phyloP scores from a whole-genome alignment of 2,797 vertebrate species.

The Pseudochromis fuscus region DNA sequence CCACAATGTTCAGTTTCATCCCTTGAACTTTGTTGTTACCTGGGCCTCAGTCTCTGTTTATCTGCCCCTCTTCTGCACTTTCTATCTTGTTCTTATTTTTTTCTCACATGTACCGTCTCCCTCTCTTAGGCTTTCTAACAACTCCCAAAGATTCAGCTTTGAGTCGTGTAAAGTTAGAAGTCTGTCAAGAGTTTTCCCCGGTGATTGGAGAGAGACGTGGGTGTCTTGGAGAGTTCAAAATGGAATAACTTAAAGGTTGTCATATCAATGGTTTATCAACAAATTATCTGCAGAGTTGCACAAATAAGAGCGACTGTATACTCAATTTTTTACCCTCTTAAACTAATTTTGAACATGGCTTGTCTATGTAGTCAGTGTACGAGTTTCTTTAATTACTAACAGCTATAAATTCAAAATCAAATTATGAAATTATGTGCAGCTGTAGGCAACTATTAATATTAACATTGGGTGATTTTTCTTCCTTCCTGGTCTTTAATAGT shows the following conservation, averaged over 20 bases:
- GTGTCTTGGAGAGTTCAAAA: constrained; percentile 48
- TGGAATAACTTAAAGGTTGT: constrained; percentile 42
- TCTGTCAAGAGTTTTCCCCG: constrained; percentile 48
- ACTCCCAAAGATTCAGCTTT: constrained; percentile 35
- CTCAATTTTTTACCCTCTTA: constrained; percentile 9
- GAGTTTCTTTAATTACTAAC: constrained; percentile 61
- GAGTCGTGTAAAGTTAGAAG: constrained; percentile 39
- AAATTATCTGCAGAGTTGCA: constrained; percentile 37
- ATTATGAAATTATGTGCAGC: constrained; percentile 43
- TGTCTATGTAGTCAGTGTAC: neutral
- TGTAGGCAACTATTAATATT: constrained; percentile 65
- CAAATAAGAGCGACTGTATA: neutral
- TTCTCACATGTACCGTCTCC: constrained; percentile 7
- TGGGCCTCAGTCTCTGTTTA: constrained; percentile 28
- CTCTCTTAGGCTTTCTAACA: constrained; percentile 14
- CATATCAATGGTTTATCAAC: constrained; percentile 55
- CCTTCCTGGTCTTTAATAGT: constrained; percentile 53
- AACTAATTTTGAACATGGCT: constrained; percentile 9
- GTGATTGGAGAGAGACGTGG: constrained; percentile 44
- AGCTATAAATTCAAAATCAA: constrained; percentile 53
- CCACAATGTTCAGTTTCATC: constrained; percentile 65
- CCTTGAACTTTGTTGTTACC: constrained; percentile 58
- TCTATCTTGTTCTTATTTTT: constrained; percentile 27
- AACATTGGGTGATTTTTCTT: constrained; percentile 64
- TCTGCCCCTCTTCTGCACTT: constrained; percentile 11